Conservation (phyloP, 53 echinoderm and acorn worm species). For the Temnopleurus reevesii region DNA sequence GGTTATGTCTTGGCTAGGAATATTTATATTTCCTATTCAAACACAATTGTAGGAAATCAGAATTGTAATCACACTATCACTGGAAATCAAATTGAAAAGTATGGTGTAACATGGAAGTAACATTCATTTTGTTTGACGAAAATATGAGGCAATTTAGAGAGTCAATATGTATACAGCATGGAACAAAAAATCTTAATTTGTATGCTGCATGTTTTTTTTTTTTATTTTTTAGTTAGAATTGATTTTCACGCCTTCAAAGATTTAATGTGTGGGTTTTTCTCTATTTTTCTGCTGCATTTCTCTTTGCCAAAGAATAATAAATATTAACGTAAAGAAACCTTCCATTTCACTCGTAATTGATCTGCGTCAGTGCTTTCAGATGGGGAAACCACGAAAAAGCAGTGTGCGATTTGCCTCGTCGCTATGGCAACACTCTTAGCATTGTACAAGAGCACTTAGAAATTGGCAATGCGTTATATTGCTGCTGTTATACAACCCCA, state of each 20-base stretch:
- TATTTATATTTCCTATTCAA: too few species aligned
- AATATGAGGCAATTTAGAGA: too few species aligned
- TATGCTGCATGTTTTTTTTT: too few species aligned
- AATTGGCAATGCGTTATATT: not conserved
- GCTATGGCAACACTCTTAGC: not conserved
- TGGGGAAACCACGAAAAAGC: not conserved
- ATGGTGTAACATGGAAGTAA: too few species aligned
- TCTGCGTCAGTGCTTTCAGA: constrained; percentile 14
- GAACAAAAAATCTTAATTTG: too few species aligned
- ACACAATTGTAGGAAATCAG: too few species aligned
- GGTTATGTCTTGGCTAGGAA: too few species aligned
- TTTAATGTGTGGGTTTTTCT: not conserved
- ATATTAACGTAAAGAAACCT: not conserved
- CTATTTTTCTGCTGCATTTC: not conserved
- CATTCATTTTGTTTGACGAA: too few species aligned
- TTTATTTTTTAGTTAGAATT: not conserved
- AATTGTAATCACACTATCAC: too few species aligned
- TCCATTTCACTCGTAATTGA: not conserved
- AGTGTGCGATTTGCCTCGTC: not conserved
- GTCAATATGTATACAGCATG: too few species aligned
- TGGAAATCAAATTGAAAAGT: too few species aligned
- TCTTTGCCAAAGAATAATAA: not conserved
- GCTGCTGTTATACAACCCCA: not conserved
- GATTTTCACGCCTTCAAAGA: not conserved
- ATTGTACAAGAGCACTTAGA: constrained; percentile 1